Conservation (phyloP, 2,888 invertebrate species). For the Cylloceria caligata region DNA sequence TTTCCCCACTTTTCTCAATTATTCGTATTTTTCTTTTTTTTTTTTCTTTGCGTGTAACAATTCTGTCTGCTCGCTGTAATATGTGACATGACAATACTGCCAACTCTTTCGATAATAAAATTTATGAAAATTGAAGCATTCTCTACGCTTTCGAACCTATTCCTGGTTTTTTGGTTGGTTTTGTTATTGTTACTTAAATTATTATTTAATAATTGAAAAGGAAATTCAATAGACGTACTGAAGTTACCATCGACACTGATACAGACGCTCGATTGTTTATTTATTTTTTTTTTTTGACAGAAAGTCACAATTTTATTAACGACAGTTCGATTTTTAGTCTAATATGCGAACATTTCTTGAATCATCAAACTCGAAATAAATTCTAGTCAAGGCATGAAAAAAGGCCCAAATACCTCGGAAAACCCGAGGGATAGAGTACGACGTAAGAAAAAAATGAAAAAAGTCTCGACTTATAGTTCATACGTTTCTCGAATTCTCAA, state of each 20-base stretch:
- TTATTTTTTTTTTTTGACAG: background rate
- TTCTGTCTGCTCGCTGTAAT: constrained; percentile 71
- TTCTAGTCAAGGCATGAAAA: constrained; percentile 43
- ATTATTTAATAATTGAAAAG: background rate
- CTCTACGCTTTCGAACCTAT: background rate
- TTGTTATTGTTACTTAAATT: background rate
- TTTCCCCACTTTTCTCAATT: constrained; percentile 26
- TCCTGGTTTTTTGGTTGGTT: background rate
- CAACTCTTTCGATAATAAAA: constrained; percentile 74
- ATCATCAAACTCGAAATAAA: constrained; percentile 1
- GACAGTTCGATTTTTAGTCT: background rate
- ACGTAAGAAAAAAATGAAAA: constrained; percentile 49
- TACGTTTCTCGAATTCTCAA: constrained; percentile 62
- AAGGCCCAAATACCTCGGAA: constrained; percentile 19
- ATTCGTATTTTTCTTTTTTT: constrained; percentile 14
- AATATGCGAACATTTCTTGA: constrained; percentile 25
- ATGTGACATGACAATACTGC: constrained; percentile 79
- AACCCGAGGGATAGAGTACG: constrained; percentile 12
- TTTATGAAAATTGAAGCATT: constrained; percentile 42
- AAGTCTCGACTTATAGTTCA: constrained; percentile 46
- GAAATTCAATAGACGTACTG: background rate
- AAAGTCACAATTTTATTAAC: constrained; percentile 4
- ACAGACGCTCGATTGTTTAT: background rate
- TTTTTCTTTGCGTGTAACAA: constrained; percentile 58
- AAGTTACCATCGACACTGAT: background rate